These are phyloP conservation scores for Lottia scabra DNA, from an alignment of 2,888 invertebrate genomes.

Conservation along the genomic window DNA sequence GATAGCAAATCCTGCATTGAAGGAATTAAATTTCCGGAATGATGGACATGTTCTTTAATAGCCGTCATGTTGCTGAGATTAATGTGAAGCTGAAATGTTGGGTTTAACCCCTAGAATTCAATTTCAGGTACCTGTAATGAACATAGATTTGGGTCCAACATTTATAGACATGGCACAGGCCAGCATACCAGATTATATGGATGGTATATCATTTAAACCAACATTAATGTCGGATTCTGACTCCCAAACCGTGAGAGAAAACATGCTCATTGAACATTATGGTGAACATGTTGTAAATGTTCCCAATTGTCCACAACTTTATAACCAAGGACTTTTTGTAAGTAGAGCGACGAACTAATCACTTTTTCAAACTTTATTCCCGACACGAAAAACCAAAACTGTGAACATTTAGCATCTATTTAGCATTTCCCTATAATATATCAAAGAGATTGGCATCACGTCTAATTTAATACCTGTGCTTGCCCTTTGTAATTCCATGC, in stretches of 20 bases:
- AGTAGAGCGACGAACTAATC: not conserved
- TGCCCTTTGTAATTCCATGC: no score
- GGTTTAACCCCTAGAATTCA: no score
- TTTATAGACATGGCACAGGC: not conserved
- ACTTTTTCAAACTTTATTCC: not conserved
- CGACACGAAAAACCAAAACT: no score
- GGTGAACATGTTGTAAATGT: not conserved
- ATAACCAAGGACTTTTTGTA: not conserved
- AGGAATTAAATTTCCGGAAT: no score
- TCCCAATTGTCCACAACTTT: not conserved
- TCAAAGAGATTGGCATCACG: no score
- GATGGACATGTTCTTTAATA: no score
- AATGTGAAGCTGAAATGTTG: not conserved
- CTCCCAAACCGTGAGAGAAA: not conserved
- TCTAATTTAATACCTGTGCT: no score
- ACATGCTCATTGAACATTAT: not conserved
- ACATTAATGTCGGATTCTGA: conserved; percentile 40
- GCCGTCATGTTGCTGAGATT: no score
- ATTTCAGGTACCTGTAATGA: not conserved
- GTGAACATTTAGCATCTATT: no score
- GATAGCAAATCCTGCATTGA: no score
- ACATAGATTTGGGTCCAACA: not conserved
- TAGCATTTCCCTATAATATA: no score
- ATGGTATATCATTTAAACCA: conserved; percentile 74
- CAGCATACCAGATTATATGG: conserved; percentile 72